Evolutionary conservation across 2,888 invertebrate genomes (phyloP), one percentile per base, ranked within the genome.

Genomic region (Drosophila recens): DNA sequence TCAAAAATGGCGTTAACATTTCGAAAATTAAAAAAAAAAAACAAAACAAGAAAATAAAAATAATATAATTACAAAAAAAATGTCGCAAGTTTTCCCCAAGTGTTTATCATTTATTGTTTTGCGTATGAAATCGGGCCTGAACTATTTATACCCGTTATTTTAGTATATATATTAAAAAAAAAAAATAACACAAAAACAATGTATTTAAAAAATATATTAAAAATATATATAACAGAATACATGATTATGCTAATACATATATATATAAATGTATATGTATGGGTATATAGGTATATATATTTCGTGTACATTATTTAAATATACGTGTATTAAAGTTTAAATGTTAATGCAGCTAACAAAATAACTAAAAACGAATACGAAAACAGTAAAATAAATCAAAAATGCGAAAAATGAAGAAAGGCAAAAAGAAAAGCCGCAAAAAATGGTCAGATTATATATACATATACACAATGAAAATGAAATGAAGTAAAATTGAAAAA

Each of bases 261-360:
- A 68, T 68, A 68, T 75, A 62, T 75, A 45, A 52, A 65, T 59
- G 17, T 48, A 40, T 49, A 38, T 59, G n/a, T 49, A 34, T 42
- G 38, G 38, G 38, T 38, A 38, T 38, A 38, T 53, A 52, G 62
- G n/a, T 48, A 53, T 43, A 34, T 64, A 68, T 61, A 69, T 81
- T 84, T 80, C 85, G 87, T 89, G 87, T 89, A 86, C 73, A 87
- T 86, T 89, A 87, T 89, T 89, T 82, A 82, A 87, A 78, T 89
- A 87, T 85, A 89, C 71, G 87, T 89, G 89, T 85, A 85, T 85
- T 80, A 87, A 85, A 89, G 84, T 84, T 84, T 74, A 80, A 84
- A 80, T 78, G 82, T 89, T 87, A 81, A 84, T 72, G 63, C 75
- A 75, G 64, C 63, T 56, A 72, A 51, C 67, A 72, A 64, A 72